Percentiles rank a stretch among this genome's conserved stretches.
Conservation (phyloP, 2,797 vertebrate genomes). For the Chloroceryle inda region DNA sequence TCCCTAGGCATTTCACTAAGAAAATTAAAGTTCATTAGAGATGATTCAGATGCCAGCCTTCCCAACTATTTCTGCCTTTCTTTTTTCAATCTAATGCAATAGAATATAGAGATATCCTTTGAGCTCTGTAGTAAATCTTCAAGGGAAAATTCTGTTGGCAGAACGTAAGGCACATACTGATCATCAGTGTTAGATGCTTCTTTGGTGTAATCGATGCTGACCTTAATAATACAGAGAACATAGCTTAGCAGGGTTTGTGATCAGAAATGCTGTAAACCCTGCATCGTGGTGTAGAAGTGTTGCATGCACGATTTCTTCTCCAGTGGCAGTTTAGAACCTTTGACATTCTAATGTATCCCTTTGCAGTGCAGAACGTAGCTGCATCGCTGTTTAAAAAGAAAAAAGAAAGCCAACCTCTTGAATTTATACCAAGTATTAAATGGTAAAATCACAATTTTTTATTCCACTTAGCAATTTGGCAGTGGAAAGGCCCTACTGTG, state of each 20-base stretch:
- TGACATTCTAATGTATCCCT: conserved; percentile 10
- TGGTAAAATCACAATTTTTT: conserved; percentile 52
- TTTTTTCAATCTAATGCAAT: neutral
- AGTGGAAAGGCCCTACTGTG: conserved; percentile 45
- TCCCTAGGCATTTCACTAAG: neutral
- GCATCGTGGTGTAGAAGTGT: neutral
- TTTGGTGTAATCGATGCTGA: neutral
- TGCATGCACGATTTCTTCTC: neutral
- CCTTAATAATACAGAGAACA: neutral
- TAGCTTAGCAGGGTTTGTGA: neutral
- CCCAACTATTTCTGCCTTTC: neutral
- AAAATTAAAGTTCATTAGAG: neutral
- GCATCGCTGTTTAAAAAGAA: neutral
- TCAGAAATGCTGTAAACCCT: neutral
- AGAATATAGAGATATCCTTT: neutral
- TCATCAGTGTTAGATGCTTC: neutral
- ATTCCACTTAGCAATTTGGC: conserved; percentile 58
- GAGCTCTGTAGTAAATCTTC: neutral
- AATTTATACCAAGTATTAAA: conserved; percentile 56
- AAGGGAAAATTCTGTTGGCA: neutral
- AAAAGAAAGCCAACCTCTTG: neutral
- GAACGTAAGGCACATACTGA: neutral
- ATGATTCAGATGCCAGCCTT: neutral
- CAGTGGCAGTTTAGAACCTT: neutral
- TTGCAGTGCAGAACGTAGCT: neutral